Percentiles rank a stretch among this genome's conserved stretches.
These are phyloP conservation scores for Kryphioiulus occultus DNA, from an alignment of 2,888 invertebrate species.

Conservation along the genomic window DNA sequence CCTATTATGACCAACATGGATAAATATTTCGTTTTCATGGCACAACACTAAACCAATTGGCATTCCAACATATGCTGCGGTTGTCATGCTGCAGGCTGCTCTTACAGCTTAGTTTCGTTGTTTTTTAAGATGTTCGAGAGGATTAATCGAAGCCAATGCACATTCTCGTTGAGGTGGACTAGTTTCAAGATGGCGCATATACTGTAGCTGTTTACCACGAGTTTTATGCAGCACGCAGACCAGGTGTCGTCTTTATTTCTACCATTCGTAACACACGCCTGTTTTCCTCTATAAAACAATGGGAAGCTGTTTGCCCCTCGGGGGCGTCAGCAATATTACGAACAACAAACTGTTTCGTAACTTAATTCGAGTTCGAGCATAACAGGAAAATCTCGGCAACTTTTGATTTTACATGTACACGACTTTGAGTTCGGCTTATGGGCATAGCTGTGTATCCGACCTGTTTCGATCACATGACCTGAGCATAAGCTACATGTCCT, in stretches of 20 bases:
- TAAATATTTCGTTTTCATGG: not conserved
- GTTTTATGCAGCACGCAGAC: not conserved
- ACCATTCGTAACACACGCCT: not conserved
- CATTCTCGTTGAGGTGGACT: not conserved
- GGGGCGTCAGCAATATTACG: not conserved
- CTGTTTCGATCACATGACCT: not conserved
- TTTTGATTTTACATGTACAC: too few species aligned
- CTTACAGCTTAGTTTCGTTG: not conserved
- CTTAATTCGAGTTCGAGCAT: not conserved
- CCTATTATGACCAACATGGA: not conserved
- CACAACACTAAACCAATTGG: not conserved
- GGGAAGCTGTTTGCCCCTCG: not conserved
- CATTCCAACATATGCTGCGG: not conserved
- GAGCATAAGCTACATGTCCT: not conserved
- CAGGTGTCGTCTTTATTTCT: constrained; percentile 21
- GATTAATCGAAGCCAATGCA: not conserved
- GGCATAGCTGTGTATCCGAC: too few species aligned
- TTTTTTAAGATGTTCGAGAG: not conserved
- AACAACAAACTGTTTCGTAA: constrained; percentile 4
- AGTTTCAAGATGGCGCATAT: constrained; percentile 14
- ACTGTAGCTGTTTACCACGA: not conserved
- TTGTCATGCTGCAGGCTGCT: not conserved
- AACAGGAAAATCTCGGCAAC: not conserved
- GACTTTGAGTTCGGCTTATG: too few species aligned
- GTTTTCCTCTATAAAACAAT: constrained; percentile 36